These are phyloP conservation scores for Heptranchias perlo DNA, from an alignment of 2,113 vertebrate species.

Conservation along the genomic window DNA sequence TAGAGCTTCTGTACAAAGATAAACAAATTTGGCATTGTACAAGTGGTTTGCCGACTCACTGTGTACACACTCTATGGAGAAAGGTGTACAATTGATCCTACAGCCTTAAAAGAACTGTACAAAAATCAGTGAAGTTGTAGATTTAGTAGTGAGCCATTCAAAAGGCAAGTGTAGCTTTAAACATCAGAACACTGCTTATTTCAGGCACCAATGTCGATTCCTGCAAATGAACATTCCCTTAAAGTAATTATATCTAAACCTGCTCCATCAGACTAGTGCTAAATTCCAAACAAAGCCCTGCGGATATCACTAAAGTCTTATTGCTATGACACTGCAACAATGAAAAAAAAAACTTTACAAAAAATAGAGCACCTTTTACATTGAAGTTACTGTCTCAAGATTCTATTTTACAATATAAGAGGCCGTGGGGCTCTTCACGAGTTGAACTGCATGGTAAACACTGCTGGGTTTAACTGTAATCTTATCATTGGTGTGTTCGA, in stretches of 20 bases:
- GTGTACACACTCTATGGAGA: conserved; percentile 49
- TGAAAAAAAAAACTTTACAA: conserved; percentile 78
- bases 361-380: conserved; percentile 84
- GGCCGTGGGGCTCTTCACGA: neutral
- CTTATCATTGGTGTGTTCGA: conserved; percentile 41
- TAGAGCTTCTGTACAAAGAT: conserved; percentile 86
- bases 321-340: conserved; percentile 88
- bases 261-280: conserved; percentile 68
- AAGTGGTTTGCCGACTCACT: conserved; percentile 63
- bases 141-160: conserved; percentile 70
- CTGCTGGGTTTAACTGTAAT: conserved; percentile 11
- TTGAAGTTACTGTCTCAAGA: conserved; percentile 69
- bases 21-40: conserved; percentile 79
- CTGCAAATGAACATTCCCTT: conserved; percentile 79
- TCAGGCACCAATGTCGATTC: conserved; percentile 79
- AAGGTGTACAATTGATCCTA: conserved; percentile 56
- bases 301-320: conserved; percentile 71
- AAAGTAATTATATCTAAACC: conserved; percentile 65
- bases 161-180: conserved; percentile 72
- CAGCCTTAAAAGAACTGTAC: conserved; percentile 62
- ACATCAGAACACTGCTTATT: conserved; percentile 72
- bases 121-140: conserved; percentile 53
- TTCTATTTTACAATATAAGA: conserved; percentile 63
- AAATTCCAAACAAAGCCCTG: conserved; percentile 63
- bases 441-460: neutral